Percentiles rank a stretch among this genome's conserved stretches.
phyloP scores from a whole-genome alignment of 1,140 invertebrate genomes.

The Helicoverpa armigera region DNA sequence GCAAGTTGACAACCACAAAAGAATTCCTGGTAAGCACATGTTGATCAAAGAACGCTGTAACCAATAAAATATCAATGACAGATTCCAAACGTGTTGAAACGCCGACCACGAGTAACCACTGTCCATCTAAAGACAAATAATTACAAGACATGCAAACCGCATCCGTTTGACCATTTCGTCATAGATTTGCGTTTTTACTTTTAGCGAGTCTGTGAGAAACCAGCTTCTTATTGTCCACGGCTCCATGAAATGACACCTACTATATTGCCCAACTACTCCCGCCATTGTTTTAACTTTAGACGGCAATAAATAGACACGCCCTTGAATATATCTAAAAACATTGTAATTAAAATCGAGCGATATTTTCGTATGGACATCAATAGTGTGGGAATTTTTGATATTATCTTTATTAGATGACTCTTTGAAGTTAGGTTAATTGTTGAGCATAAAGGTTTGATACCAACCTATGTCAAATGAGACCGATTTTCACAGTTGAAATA shows the following conservation, averaged over 20 bases:
- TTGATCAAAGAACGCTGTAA: background rate
- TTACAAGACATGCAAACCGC: background rate
- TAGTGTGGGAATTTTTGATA: conserved; percentile 50
- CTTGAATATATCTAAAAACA: conserved; percentile 65
- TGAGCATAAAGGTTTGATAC: no score
- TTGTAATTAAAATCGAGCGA: conserved; percentile 61
- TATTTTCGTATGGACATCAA: conserved; percentile 53
- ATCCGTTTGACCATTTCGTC: conserved; percentile 48
- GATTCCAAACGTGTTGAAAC: background rate
- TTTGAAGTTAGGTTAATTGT: no score
- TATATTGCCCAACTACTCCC: conserved; percentile 62
- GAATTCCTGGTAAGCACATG: background rate
- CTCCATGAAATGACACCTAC: conserved; percentile 75
- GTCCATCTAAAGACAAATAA: background rate
- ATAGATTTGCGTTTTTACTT: conserved; percentile 56
- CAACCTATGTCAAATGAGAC: no score
- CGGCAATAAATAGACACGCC: conserved; percentile 63
- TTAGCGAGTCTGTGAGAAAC: conserved; percentile 66
- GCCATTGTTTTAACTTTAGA: conserved; percentile 69
- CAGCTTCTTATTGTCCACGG: conserved; percentile 65
- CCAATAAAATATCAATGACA: background rate
- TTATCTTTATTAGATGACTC: background rate
- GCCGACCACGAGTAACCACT: background rate
- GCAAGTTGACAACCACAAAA: no score
- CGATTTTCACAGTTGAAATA: no score